phyloP scores from a whole-genome alignment of 2,888 invertebrate species.

The Epirrhoe alternata region DNA sequence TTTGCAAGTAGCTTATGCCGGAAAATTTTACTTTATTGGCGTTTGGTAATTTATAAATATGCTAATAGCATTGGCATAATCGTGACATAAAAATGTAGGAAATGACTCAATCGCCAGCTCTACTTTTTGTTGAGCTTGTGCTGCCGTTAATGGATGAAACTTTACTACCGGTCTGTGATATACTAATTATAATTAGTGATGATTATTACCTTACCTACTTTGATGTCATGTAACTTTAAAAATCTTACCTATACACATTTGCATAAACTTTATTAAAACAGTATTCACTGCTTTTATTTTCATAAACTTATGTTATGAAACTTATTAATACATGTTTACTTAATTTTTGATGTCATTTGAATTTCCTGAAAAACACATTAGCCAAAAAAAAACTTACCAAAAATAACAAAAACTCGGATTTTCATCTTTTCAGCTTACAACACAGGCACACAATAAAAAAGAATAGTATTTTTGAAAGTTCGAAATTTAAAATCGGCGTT shows the following conservation, averaged over 20 bases:
- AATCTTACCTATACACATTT: no score
- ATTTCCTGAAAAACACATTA: not conserved
- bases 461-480: conserved; percentile 50
- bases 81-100: conserved; percentile 33
- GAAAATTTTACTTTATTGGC: conserved; percentile 14
- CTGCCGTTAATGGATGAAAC: conserved; percentile 9
- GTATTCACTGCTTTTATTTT: no score
- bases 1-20: conserved; percentile 11
- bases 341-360: not conserved
- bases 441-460: conserved; percentile 69
- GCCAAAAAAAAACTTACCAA: conserved; percentile 65
- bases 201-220: not conserved
- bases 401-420: conserved; percentile 70
- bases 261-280: no score
- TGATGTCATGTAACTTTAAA: not conserved
- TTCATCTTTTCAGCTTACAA: conserved; percentile 55
- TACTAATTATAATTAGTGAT: conserved; percentile 11
- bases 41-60: conserved; percentile 22
- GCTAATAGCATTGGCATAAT: conserved; percentile 29
- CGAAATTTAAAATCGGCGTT: conserved; percentile 60
- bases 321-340: no score
- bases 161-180: conserved; percentile 16
- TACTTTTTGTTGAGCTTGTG: conserved; percentile 23
- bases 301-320: no score
- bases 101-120: conserved; percentile 24